A percentile compares a stretch with the other conserved stretches of the same genome.
Conservation (phyloP, 2,888 invertebrate genomes). For the Anoncus sp. region DNA sequence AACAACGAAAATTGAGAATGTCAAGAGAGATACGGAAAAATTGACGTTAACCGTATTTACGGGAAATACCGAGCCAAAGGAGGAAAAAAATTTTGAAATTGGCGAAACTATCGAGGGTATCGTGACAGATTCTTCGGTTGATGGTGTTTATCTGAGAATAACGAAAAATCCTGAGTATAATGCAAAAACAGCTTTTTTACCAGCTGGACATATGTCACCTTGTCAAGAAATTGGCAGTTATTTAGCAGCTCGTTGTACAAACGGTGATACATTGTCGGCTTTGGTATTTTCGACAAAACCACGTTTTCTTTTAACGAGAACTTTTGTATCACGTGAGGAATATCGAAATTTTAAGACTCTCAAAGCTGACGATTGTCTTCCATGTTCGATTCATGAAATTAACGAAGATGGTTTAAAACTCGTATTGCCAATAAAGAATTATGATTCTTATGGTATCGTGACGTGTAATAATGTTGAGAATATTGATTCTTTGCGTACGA, state of each 20-base stretch:
- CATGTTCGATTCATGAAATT: conserved; percentile 74
- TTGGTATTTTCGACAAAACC: conserved; percentile 76
- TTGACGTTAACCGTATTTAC: conserved; percentile 63
- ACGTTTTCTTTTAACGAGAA: conserved; percentile 73
- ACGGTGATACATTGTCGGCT: conserved; percentile 75
- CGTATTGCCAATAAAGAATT: conserved; percentile 73
- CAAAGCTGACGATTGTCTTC: conserved; percentile 71
- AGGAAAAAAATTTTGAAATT: conserved; percentile 63
- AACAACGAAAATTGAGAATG: conserved; percentile 64
- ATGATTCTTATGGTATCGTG: conserved; percentile 69
- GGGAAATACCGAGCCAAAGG: conserved; percentile 20
- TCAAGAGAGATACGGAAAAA: conserved; percentile 63
- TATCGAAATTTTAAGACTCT: conserved; percentile 68
- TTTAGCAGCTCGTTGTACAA: conserved; percentile 70
- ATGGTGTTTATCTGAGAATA: conserved; percentile 75
- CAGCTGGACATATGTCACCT: conserved; percentile 78
- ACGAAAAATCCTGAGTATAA: conserved; percentile 52
- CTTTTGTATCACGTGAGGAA: conserved; percentile 68
- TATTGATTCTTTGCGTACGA: conserved; percentile 60
- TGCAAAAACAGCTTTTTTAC: conserved; percentile 72
- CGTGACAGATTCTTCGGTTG: conserved; percentile 73
- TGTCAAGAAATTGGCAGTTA: conserved; percentile 74
- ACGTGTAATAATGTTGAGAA: conserved; percentile 61
- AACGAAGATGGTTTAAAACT: conserved; percentile 69
- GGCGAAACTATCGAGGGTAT: conserved; percentile 75